Conservation (phyloP, 2,113 vertebrate genomes). For the Erythrocercus mccallii region DNA sequence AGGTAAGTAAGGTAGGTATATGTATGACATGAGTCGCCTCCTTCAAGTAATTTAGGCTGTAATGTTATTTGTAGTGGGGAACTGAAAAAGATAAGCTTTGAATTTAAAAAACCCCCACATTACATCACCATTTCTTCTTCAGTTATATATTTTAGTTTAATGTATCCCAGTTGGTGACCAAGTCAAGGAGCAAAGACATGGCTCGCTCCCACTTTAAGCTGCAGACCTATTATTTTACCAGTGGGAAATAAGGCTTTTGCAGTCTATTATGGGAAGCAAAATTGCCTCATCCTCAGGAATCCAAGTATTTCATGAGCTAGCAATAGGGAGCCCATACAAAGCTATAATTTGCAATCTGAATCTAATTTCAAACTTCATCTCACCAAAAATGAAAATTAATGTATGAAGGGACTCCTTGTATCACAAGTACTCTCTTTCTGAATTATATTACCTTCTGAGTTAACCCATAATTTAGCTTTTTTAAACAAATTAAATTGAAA, state of each 20-base stretch:
- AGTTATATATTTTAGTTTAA: slow-evolving; percentile 26
- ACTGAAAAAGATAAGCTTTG: neutral
- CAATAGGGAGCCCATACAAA: slow-evolving; percentile 67
- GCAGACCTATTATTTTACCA: slow-evolving; percentile 64
- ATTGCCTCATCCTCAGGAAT: slow-evolving; percentile 74
- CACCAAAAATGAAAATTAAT: slow-evolving; percentile 75
- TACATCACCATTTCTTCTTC: neutral
- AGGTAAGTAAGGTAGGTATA: neutral
- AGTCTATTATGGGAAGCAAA: slow-evolving; percentile 70
- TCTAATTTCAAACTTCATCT: slow-evolving; percentile 77
- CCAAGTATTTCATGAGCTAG: slow-evolving; percentile 67
- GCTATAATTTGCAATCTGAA: slow-evolving; percentile 78
- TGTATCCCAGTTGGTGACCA: slow-evolving; percentile 53
- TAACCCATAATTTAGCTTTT: slow-evolving; percentile 56
- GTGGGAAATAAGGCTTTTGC: slow-evolving; percentile 69
- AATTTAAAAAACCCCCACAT: neutral
- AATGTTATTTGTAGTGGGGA: neutral
- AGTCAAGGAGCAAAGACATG: slow-evolving; percentile 64
- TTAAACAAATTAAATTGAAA: slow-evolving; percentile 57
- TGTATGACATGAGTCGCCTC: neutral
- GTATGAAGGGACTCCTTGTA: slow-evolving; percentile 52
- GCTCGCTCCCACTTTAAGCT: slow-evolving; percentile 4
- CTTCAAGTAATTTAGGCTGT: neutral
- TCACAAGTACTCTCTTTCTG: slow-evolving; percentile 36
- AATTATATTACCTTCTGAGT: slow-evolving; percentile 51